Base-by-base conservation (phyloP, 2,797 vertebrate genomes). In the Harpagifer antarcticus region DNA sequence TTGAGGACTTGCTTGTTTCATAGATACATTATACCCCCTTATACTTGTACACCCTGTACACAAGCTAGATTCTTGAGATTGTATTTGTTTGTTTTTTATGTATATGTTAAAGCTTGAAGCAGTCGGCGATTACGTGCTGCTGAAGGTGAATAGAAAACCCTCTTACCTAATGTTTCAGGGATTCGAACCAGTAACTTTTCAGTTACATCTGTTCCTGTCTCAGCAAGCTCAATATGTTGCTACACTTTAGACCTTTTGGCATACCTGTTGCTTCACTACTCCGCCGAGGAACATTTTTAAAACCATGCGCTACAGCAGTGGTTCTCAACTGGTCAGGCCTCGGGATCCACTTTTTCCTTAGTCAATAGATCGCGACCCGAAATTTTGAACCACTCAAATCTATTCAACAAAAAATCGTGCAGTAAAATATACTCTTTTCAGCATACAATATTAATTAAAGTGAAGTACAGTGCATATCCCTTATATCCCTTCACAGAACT, bases 261-360 rank as follows among this genome's bases (percentile, higher is more conserved):
- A 53, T 3, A 77, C 68, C 48, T 74, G 67, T 70, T 76, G 68
- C 53, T 45, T 44, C 33, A 17, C 44, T 13, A 15, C 9, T 47
- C 31, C 45, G 62, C 72, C 20, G 14, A 78, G 65, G 59, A 52
- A 27, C 11, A 40, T 5, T 37, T 47, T 33, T 10, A 15, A 23
- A 69, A 17, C 19, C 54, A 31, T 17, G n/a, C n/a, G n/a, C n/a
- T n/a, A n/a, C n/a, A n/a, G n/a, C n/a, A n/a, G n/a, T n/a, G n/a
- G n/a, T n/a, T n/a, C n/a, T n/a, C n/a, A n/a, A n/a, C n/a, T n/a
- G n/a, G n/a, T n/a, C n/a, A n/a, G n/a, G n/a, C n/a, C n/a, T n/a
- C n/a, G n/a, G n/a, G n/a, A n/a, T n/a, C n/a, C n/a, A n/a, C n/a
- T n/a, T n/a, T n/a, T n/a, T n/a, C n/a, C n/a, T n/a, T n/a, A n/a